These are phyloP conservation scores for Euplagia quadripunctaria DNA, from an alignment of 2,888 invertebrate genomes.

Conservation along the genomic window DNA sequence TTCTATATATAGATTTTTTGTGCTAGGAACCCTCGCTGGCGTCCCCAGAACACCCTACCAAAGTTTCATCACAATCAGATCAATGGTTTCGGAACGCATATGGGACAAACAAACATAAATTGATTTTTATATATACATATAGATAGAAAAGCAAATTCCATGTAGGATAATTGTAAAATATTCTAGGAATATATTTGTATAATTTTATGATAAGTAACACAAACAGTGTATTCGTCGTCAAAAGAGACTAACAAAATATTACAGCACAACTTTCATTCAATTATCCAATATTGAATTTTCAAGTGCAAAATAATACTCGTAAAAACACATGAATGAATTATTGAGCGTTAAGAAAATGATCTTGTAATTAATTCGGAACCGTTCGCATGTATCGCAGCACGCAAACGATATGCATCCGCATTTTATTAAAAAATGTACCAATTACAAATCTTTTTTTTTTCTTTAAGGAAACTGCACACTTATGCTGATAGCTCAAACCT, in stretches of 20 bases:
- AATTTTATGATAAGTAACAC: no score
- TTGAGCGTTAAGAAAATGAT: constrained; percentile 41
- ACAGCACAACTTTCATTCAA: background rate
- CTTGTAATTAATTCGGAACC: constrained; percentile 36
- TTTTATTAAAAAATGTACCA: constrained; percentile 57
- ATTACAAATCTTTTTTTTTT: constrained; percentile 56
- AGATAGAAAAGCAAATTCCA: no score
- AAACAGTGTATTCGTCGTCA: no score
- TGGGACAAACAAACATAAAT: no score
- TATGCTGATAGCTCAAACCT: background rate
- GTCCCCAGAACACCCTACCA: no score
- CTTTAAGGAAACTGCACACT: background rate
- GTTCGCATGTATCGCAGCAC: constrained; percentile 30
- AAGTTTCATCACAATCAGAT: no score
- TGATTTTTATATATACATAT: no score
- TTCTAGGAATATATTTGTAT: no score
- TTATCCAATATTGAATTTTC: background rate
- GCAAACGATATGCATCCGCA: constrained; percentile 56
- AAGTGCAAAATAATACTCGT: background rate
- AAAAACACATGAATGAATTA: constrained; percentile 21
- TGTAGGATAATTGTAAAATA: no score
- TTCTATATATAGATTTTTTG: no score
- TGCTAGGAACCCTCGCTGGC: no score
- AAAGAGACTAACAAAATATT: background rate
- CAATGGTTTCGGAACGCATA: no score